Evolutionary conservation across 2,888 invertebrate genomes (phyloP), one percentile per base, ranked within the genome.

Genomic region (Mythimna impura): DNA sequence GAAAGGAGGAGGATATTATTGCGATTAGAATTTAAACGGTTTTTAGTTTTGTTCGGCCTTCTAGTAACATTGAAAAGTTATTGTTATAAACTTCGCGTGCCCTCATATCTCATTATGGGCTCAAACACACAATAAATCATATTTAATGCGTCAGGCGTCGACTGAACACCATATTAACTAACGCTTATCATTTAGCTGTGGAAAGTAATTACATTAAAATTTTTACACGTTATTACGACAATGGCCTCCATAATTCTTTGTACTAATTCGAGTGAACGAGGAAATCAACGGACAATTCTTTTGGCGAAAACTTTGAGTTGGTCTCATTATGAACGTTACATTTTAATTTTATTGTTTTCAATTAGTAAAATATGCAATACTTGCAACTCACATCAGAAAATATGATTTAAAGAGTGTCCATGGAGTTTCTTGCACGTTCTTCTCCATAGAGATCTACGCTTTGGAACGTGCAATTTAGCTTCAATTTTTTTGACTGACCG

Each of bases 51-150:
- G 5, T 47, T 47, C 12, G 34, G 20, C 57, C 34, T 30, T 25
- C 14, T 14, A 3, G 17, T 57, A 34, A 58, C 40, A 66, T 66
- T 75, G 25, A 62, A 57, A 58, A 43, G 2, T 50, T 22, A 14
- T 43, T 36, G 47, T 64, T 52, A 17, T 52, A 62, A 66, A 78
- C 52, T 70, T 86, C 72, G 86, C 82, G 84, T 84, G 79, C 61
- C 63, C 22, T 64, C 30, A 71, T 86, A 81, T 81, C 80, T 80
- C 76, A 80, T 76, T 80, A 76, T 52, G 25, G 62, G 40, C 57
- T 78, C 66, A 78, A 66, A 78, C 79, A 82, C 67, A 72, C 79
- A 78, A 83, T 87, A 80, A 78, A 85, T 89, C 80, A 88, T 79
- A 83, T 60, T 81, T 78, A 71, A 82, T 82, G 65, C 71, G 82